Percentiles rank a stretch among this genome's conserved stretches.
Evolutionary conservation across 2,113 vertebrate genomes (phyloP).

Genomic region (Hypomesus transpacificus): DNA sequence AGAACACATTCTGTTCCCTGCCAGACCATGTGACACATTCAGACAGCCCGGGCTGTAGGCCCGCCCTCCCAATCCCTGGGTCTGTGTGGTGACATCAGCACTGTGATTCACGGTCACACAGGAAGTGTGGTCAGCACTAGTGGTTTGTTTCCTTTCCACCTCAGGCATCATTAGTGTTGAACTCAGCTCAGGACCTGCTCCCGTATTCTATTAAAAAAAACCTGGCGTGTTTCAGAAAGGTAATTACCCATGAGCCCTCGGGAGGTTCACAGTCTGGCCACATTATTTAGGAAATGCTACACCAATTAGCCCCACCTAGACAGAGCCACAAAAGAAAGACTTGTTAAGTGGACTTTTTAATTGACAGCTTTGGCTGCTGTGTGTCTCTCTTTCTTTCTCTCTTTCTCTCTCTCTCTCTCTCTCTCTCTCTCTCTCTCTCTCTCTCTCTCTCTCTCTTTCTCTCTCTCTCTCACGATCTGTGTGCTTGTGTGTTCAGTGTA

Average conservation of each 20-base stretch:
- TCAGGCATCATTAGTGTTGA: background rate
- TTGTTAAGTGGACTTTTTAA: slow-evolving; percentile 12
- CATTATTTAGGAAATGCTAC: background rate
- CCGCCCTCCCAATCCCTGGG: background rate
- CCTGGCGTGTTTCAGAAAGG: background rate
- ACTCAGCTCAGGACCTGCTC: background rate
- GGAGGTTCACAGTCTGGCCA: background rate
- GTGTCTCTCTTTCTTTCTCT: slow-evolving; percentile 13
- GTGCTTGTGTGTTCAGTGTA: too few relatives aligned
- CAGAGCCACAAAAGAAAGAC: slow-evolving; percentile 19
- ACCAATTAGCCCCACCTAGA: background rate
- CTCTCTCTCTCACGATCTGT: background rate
- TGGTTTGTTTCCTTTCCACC: background rate
- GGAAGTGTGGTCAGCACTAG: background rate
- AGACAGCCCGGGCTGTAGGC: too few relatives aligned
- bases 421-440: slow-evolving; percentile 3
- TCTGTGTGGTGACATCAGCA: background rate
- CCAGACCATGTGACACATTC: too few relatives aligned
- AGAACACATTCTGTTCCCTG: too few relatives aligned
- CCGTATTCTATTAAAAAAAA: background rate
- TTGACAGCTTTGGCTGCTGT: slow-evolving; percentile 19
- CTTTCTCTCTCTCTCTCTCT: slow-evolving; percentile 2
- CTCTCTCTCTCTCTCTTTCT: slow-evolving; percentile 4
- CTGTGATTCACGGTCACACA: background rate
- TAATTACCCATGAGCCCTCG: slow-evolving; percentile 2